Evolutionary conservation across 2,797 vertebrate genomes (phyloP), one percentile per base, ranked within the genome.

Genomic region (Phoeniculus purpureus): DNA sequence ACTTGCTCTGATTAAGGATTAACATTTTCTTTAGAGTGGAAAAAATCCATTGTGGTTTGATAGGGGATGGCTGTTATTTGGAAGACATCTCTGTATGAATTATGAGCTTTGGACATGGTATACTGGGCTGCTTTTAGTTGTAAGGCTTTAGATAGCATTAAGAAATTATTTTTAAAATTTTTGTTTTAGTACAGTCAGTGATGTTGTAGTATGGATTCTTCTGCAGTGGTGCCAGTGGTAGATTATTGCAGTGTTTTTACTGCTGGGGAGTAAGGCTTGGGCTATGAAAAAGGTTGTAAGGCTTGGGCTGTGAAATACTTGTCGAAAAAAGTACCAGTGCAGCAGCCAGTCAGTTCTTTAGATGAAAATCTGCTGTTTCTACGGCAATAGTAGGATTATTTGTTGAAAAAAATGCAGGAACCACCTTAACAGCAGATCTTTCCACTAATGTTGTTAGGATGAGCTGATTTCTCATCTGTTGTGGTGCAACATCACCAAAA

Each of bases 71-170:
- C 26, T 62, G 12, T 31, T 84, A 17, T 64, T 64, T 65, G 75
- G 43, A 32, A 23, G 9, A 15, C 40, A 16, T 79, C 19, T 10
- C 10, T 48, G 13, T 48, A 9, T 37, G 14, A 48, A 17, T 48
- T 48, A 1, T 0, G 5, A 50, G 80, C 61, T 22, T 82, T 64
- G 25, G 26, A 34, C 0, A 0, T 48, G 52, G 40, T 37, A 21
- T 3, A 4, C 25, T 7, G 32, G 4, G 18, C 47, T 81, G 18
- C 60, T 43, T 83, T 51, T 60, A 34, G 29, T 59, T 66, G 17
- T 16, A 58, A 45, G 32, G 20, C n/a, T 80, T 79, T 31, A 37
- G 21, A 19, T 72, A 52, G 66, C 74, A 26, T 18, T 48, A 40
- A 85, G 29, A 18, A 31, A 22, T 45, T 83, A 62, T 7, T 2